These are phyloP conservation scores for Coelogynopora nodosa DNA, from an alignment of 2,888 invertebrate species.

Conservation along the genomic window DNA sequence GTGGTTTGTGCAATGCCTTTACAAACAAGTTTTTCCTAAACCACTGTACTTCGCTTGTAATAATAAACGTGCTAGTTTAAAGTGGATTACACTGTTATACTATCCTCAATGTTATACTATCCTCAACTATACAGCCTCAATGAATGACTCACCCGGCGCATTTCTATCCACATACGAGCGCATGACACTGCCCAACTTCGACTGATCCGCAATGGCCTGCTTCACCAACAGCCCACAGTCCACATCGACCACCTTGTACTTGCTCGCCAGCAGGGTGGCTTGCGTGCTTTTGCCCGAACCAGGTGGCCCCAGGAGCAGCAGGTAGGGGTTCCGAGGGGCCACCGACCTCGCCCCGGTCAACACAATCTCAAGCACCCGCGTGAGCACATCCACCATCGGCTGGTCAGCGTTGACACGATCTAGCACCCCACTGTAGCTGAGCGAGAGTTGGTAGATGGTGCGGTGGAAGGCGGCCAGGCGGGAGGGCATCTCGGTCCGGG, in stretches of 20 bases:
- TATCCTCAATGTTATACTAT: no score
- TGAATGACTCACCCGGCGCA: slow-evolving; percentile 57
- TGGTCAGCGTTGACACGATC: slow-evolving; percentile 61
- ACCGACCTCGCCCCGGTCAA: slow-evolving; percentile 54
- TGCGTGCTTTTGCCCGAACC: slow-evolving; percentile 60
- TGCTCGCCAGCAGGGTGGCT: slow-evolving; percentile 59
- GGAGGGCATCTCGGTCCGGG: slow-evolving; percentile 56
- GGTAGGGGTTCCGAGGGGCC: slow-evolving; percentile 60
- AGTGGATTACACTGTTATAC: no score
- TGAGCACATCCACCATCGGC: slow-evolving; percentile 61
- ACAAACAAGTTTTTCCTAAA: no score
- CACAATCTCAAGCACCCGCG: slow-evolving; percentile 58
- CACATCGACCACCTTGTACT: slow-evolving; percentile 62
- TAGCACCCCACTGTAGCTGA: slow-evolving; percentile 52
- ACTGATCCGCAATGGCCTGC: slow-evolving; percentile 59
- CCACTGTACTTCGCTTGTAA: no score
- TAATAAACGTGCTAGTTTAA: no score
- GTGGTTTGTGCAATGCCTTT: no score
- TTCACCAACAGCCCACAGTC: slow-evolving; percentile 58
- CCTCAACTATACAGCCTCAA: not conserved
- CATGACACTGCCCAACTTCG: slow-evolving; percentile 56
- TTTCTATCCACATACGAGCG: slow-evolving; percentile 57
- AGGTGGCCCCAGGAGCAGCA: slow-evolving; percentile 60
- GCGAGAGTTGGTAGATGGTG: slow-evolving; percentile 54
- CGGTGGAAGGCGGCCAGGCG: slow-evolving; percentile 56